Evolutionary conservation across 2,888 invertebrate species (phyloP), one percentile per base, ranked within the genome.

Genomic region (Resseliella maxima): DNA sequence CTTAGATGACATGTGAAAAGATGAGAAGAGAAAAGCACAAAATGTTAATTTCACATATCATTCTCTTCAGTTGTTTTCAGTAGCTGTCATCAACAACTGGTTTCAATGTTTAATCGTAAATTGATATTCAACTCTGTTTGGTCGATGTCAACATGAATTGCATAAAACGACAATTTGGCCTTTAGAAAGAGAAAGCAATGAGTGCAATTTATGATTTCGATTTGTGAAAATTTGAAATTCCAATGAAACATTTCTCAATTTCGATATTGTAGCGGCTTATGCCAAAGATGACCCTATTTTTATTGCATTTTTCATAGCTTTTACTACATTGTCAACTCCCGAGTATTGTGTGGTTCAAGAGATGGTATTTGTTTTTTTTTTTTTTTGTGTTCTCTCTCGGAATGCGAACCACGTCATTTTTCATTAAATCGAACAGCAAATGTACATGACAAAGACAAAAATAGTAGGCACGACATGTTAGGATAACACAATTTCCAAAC

Each of bases 51-150:
- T 1, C 3, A 24, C 24, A 24, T 59, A 12, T 1, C 72, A 72
- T 59, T 59, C 59, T 59, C 59, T n/a, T 18, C 50, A 50, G 5
- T 50, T 24, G 5, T 59, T 59, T n/a, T 59, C 12, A 6, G 1
- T 59, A 18, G 0, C 31, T 72, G 72, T 72, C 72, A 72, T 0
- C 72, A 72, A 12, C 72, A 72, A 27, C 27, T 31, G 72, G 72
- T 18, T n/a, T n/a, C 72, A 15, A 72, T 72, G 31, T 31, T 72
- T 72, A 72, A 72, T 72, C 72, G 35, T 15, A 72, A 72, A 72
- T 72, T 72, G 72, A 72, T 72, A 72, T 72, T 72, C 72, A 72
- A 72, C 72, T 72, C n/a, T 72, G 72, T 72, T 72, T 72, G 31
- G 72, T 35, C 31, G 72, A 31, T 72, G 72, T 31, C 72, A 72